Evolutionary conservation across 2,113 vertebrate species (phyloP), one percentile per base, ranked within the genome.

Genomic region (Polypterus senegalus): DNA sequence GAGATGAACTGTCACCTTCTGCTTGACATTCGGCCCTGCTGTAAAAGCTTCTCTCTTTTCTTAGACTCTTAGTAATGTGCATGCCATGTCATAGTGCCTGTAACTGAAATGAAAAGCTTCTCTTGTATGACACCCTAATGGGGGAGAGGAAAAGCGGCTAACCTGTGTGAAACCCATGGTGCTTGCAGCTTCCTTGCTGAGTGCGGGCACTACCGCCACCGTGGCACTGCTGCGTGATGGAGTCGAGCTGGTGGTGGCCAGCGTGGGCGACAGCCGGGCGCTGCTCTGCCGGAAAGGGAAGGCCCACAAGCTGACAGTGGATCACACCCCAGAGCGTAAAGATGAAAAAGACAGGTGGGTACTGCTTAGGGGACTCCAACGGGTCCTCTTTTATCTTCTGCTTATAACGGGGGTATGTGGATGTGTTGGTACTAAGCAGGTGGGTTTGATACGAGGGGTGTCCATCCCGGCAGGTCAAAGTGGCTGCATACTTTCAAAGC

Each of bases 321-420:
- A 99, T 76, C 96, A 99, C 67, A 97, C 94, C 6, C 94, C 95
- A 2, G 95, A 99, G 60, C 91, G 96, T 67, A 97, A 94, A 75
- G 95, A 97, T 9, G 96, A 99, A 70, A 98, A 97, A 66, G 88
- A 94, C 71, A 97, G 96, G 96, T 96, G 80, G 44, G 4, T 2
- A 43, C 48, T 60, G 3, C 0, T 6, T 27, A 27, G 27, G 27
- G 27, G 27, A 27, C 27, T 27, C 27, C 27, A 27, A 27, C 27
- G 27, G 27, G 27, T 27, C 27, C 27, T 27, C 27, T 27, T 27
- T 27, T 27, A 27, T 27, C 27, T 27, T 27, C 27, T 27, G 27
- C 27, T 27, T 27, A 27, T 27, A 27, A 27, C 27, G 2, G 27
- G 27, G 27, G 27, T 27, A 27, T 27, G 27, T 27, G 27, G 27